These are phyloP conservation scores for Melinaea menophilus DNA, from an alignment of 2,888 invertebrate genomes.

Conservation along the genomic window DNA sequence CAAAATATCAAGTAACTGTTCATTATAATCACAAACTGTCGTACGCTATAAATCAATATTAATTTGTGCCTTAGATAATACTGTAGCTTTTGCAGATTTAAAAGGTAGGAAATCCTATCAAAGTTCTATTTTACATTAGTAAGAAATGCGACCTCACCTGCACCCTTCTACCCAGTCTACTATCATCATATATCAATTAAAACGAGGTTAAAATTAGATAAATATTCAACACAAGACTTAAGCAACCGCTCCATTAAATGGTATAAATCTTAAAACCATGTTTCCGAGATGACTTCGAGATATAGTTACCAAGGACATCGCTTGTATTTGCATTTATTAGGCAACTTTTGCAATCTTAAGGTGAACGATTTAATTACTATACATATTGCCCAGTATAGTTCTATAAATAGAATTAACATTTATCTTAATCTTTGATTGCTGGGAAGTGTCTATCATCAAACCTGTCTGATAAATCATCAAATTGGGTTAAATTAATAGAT, in stretches of 20 bases:
- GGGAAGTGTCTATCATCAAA: background rate
- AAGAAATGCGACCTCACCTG: no score
- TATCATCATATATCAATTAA: background rate
- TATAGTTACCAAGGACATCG: slow-evolving; percentile 26
- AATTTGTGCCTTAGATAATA: no score
- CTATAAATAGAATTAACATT: slow-evolving; percentile 12
- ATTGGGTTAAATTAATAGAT: background rate
- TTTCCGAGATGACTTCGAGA: slow-evolving; percentile 16
- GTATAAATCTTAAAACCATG: slow-evolving; percentile 1
- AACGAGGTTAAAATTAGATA: background rate
- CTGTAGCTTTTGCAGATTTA: no score
- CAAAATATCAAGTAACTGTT: no score
- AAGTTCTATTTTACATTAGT: no score
- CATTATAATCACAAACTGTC: no score
- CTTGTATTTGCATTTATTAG: slow-evolving; percentile 28
- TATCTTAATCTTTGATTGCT: slow-evolving; percentile 7
- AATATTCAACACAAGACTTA: background rate
- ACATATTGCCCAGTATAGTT: background rate
- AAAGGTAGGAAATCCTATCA: no score
- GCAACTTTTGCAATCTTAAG: slow-evolving; percentile 18
- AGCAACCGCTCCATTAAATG: background rate
- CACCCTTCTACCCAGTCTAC: no score
- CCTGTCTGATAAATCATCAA: background rate
- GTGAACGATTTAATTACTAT: slow-evolving; percentile 19
- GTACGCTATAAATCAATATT: no score